A percentile compares a stretch with the other conserved stretches of the same genome.
Conservation (phyloP, 2,888 invertebrate species). For the Rhamnusium bicolor region DNA sequence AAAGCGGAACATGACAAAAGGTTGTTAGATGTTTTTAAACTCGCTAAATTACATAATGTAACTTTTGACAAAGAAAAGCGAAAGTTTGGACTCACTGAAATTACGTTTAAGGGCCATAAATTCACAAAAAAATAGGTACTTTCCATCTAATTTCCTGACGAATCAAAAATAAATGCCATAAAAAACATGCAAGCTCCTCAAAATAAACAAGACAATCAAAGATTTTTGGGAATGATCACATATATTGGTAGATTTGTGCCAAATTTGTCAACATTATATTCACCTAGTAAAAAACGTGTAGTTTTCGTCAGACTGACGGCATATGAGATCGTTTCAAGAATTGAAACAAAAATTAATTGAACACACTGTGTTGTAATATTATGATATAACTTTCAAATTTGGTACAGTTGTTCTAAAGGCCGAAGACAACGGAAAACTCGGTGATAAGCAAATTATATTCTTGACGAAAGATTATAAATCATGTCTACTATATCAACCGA, state of each 20-base stretch:
- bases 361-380: no score
- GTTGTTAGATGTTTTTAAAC: conserved; percentile 27
- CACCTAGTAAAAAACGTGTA: not conserved
- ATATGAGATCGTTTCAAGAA: no score
- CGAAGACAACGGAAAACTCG: no score
- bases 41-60: conserved; percentile 40
- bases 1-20: conserved; percentile 47
- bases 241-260: conserved; percentile 40
- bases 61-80: conserved; percentile 53
- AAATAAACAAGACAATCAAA: conserved; percentile 39
- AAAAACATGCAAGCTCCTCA: conserved; percentile 25
- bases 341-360: no score
- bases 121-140: not conserved
- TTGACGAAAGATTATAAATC: no score
- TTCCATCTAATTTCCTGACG: no score
- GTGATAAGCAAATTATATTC: no score
- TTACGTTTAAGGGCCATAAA: conserved; percentile 25
- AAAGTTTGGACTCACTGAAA: conserved; percentile 37
- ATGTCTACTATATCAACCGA: no score
- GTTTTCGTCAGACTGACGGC: no score
- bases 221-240: conserved; percentile 40
- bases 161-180: conserved; percentile 36
- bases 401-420: no score
- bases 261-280: conserved; percentile 32
- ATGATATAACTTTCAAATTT: no score